Evolutionary conservation across 1,140 invertebrate genomes (phyloP), one percentile per base, ranked within the genome.

Genomic region (Aplysia californica): DNA sequence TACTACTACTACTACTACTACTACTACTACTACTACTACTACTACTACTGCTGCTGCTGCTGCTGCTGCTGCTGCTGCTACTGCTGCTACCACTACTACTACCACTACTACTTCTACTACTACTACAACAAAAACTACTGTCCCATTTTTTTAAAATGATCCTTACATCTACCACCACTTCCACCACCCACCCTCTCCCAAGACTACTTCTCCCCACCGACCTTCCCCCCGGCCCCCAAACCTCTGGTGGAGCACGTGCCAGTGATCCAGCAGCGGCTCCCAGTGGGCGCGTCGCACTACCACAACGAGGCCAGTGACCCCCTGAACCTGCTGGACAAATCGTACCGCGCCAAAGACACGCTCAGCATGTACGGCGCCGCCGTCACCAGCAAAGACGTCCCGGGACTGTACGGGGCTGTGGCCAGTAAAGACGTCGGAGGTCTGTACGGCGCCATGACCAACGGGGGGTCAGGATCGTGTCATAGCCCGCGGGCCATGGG

Each of bases 191-290:
- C 58, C 58, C 6, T 18, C 29, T 6, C 29, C 79, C 41, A 76
- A 87, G 85, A 87, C 61, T 87, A 81, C 64, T 79, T 82, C 72
- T 58, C 64, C 44, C n/a, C n/a, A n/a, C 44, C 79, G 0, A 29
- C 64, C 20, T 83, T 76, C 72, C 71, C 64, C 50, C 80, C 74
- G 56, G 59, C 72, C 18, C 67, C 75, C n/a, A 88, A 87, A 70
- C 86, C 86, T 35, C 65, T 86, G 21, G 87, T 83, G 15, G 87
- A 88, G 64, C 85, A 87, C 72, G 87, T 88, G 26, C 83, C 87
- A 2, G 87, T 88, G 18, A 88, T 88, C 23, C 87, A 88, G 55
- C 82, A 81, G 3, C 66, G 85, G 15, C 66, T 50, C 59, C 68
- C 77, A 10, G 70, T 72, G 18, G 36, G 76, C 10, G 79, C 83